phyloP scores from a whole-genome alignment of 2,797 vertebrate species.

The Alfaro cultratus region DNA sequence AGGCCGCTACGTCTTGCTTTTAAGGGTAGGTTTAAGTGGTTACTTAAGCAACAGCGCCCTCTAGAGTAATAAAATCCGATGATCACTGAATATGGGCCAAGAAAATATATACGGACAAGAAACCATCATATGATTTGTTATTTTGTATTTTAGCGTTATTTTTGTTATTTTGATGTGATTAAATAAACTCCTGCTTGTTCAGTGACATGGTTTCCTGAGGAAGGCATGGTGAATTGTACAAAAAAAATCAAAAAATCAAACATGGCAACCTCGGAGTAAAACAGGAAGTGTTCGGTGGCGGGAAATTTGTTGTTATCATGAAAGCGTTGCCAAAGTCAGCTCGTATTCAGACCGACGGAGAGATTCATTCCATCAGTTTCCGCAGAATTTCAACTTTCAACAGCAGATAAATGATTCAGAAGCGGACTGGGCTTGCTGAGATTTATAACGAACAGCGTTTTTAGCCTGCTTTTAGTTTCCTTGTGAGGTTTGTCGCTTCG shows the following conservation, averaged over 20 bases:
- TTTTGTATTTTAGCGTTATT: background rate
- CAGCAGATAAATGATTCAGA: background rate
- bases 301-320: constrained; percentile 49
- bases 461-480: background rate
- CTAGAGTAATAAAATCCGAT: background rate
- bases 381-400: background rate
- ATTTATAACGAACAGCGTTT: background rate
- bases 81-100: background rate
- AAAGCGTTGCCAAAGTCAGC: constrained; percentile 3
- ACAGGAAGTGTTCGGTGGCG: constrained; percentile 65
- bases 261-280: constrained; percentile 61
- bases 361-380: background rate
- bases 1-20: background rate
- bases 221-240: background rate
- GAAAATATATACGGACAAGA: background rate
- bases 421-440: background rate
- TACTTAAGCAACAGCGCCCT: background rate
- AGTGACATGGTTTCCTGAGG: background rate
- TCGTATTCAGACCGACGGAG: background rate
- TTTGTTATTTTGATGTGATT: background rate
- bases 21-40: background rate
- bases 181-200: background rate
- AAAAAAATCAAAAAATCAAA: background rate
- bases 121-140: background rate
- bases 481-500: background rate